A percentile compares a stretch with the other conserved stretches of the same genome.
These are phyloP conservation scores for Chelon auratus DNA, from an alignment of 2,797 vertebrate genomes.

Conservation along the genomic window DNA sequence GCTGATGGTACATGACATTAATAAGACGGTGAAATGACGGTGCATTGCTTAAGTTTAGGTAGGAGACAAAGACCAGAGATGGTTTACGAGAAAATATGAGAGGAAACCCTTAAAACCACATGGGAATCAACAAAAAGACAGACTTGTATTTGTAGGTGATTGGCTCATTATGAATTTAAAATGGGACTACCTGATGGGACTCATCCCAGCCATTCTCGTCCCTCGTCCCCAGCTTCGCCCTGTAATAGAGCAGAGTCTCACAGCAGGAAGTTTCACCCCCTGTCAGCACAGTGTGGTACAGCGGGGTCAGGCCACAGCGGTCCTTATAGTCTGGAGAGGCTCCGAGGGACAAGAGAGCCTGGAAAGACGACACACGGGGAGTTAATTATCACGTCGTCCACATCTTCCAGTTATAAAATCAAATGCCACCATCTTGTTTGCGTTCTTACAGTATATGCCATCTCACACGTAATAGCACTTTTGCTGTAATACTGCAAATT, in stretches of 20 bases:
- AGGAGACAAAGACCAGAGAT: conserved; percentile 20
- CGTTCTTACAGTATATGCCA: too few species aligned
- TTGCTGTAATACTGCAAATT: not conserved
- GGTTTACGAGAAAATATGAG: conserved; percentile 42
- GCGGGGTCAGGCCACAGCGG: conserved; percentile 90
- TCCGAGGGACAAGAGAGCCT: conserved; percentile 87
- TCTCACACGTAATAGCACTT: not conserved
- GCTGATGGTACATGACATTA: conserved; percentile 26
- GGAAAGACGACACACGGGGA: not conserved
- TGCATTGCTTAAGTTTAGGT: conserved; percentile 46
- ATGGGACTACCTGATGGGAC: conserved; percentile 88
- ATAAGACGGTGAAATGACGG: conserved; percentile 48
- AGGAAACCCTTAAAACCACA: conserved; percentile 37
- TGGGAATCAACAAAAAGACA: not conserved
- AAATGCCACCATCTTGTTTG: too few species aligned
- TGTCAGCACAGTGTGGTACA: conserved; percentile 93
- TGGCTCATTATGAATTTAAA: not conserved
- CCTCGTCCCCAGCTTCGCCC: conserved; percentile 86
- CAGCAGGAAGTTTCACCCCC: conserved; percentile 93
- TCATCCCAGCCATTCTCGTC: conserved; percentile 96
- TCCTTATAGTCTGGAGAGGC: conserved; percentile 93
- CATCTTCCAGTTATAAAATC: too few species aligned
- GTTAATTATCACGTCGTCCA: too few species aligned
- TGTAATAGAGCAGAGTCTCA: conserved; percentile 90
- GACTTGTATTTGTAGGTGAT: not conserved